These are phyloP conservation scores for Perca fluviatilis DNA, from an alignment of 2,113 vertebrate genomes.

Conservation along the genomic window DNA sequence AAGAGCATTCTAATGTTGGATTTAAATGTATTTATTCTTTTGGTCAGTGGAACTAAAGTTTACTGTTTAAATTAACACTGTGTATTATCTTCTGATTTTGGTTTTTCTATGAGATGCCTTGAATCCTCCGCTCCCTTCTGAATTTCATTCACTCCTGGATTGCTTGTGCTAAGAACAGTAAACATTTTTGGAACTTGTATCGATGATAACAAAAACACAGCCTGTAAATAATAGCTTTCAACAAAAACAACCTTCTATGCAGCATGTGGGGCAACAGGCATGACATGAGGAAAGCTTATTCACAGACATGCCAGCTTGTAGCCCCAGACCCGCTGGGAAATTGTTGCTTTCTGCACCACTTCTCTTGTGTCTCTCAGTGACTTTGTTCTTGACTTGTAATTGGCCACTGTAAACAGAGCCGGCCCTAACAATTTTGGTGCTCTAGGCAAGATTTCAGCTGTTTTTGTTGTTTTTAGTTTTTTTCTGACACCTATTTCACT, in stretches of 20 bases:
- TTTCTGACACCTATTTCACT: too few species aligned
- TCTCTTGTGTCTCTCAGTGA: slow-evolving; percentile 23
- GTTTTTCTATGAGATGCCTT: background rate
- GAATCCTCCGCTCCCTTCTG: background rate
- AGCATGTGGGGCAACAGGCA: slow-evolving; percentile 42
- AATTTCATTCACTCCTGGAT: background rate
- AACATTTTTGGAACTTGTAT: slow-evolving; percentile 5
- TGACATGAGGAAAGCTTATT: slow-evolving; percentile 37
- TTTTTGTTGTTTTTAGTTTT: too few species aligned
- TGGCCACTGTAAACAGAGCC: background rate
- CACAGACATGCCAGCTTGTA: slow-evolving; percentile 45
- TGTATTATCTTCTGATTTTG: background rate
- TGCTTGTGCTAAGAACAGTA: background rate
- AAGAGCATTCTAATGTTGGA: background rate
- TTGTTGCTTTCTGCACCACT: slow-evolving; percentile 40
- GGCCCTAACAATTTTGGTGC: too few species aligned
- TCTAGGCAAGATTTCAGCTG: too few species aligned
- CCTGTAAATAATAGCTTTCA: slow-evolving; percentile 31
- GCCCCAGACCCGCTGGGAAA: slow-evolving; percentile 34
- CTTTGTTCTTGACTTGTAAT: slow-evolving; percentile 37
- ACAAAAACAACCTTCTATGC: slow-evolving; percentile 31
- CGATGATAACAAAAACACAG: background rate
- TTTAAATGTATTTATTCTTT: slow-evolving; percentile 10
- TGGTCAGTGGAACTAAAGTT: background rate
- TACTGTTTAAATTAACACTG: background rate